Percentiles rank a stretch among this genome's conserved stretches.
phyloP scores from a whole-genome alignment of 2,113 vertebrate species.

The Oreochromis spilurus region DNA sequence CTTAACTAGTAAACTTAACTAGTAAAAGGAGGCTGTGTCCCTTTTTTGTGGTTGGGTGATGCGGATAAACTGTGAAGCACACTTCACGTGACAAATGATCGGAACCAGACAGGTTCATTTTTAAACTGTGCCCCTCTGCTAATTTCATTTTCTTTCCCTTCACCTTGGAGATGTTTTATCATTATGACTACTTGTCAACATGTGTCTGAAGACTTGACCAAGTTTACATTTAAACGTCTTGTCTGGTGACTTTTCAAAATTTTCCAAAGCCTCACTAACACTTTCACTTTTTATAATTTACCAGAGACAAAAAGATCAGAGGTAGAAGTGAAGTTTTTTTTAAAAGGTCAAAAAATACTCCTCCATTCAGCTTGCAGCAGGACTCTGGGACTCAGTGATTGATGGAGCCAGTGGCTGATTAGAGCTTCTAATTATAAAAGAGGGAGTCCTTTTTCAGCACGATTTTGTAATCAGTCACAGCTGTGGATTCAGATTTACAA shows the following conservation, averaged over 20 bases:
- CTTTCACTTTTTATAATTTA: neutral
- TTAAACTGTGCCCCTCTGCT: neutral
- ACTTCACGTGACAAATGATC: neutral
- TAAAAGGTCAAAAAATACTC: neutral
- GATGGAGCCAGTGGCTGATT: neutral
- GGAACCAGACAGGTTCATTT: neutral
- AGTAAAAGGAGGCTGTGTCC: neutral
- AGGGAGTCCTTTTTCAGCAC: neutral
- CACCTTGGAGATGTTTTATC: neutral
- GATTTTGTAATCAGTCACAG: neutral
- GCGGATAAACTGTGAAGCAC: neutral
- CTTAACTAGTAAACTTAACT: neutral
- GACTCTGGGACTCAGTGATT: neutral
- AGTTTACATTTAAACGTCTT: neutral
- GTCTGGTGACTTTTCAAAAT: rapidly evolving
- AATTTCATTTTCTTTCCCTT: neutral
- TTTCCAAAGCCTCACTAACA: neutral
- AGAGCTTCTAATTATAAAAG: neutral
- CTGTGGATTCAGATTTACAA: neutral
- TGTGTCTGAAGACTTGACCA: neutral
- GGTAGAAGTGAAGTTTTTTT: neutral
- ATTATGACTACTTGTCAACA: neutral
- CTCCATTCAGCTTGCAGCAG: neutral
- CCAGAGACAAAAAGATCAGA: neutral
- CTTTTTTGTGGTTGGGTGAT: neutral